Evolutionary conservation across 2,888 invertebrate species (phyloP).

Genomic region (Leucophenga montana): DNA sequence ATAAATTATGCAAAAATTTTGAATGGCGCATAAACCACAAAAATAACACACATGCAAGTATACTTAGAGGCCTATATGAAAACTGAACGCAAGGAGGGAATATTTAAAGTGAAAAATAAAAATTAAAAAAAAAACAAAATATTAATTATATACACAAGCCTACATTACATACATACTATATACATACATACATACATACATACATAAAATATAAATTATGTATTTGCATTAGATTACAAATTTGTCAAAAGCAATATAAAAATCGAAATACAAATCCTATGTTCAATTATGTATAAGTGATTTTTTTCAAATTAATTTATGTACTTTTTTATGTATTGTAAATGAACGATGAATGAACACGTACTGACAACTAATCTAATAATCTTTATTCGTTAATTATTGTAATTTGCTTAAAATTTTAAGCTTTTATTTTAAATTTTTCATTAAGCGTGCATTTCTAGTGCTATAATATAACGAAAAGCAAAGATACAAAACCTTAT

Average conservation of each 20-base stretch:
- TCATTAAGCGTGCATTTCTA: no score
- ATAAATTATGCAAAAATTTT: slow-evolving; percentile 26
- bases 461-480: no score
- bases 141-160: slow-evolving; percentile 11
- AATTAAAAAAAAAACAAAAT: no score
- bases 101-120: slow-evolving; percentile 23
- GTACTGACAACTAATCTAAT: slow-evolving; percentile 43
- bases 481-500: no score
- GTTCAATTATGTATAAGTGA: slow-evolving; percentile 14
- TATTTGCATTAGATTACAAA: slow-evolving; percentile 4
- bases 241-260: slow-evolving; percentile 15
- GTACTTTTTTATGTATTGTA: background rate
- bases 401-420: no score
- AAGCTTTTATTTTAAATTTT: no score
- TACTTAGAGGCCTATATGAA: slow-evolving; percentile 25
- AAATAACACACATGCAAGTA: slow-evolving; percentile 16
- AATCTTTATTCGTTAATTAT: background rate
- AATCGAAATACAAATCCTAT: slow-evolving; percentile 19
- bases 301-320: background rate
- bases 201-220: slow-evolving; percentile 29
- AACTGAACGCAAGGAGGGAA: slow-evolving; percentile 23
- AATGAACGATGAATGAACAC: no score
- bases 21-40: slow-evolving; percentile 32
- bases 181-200: slow-evolving; percentile 25
- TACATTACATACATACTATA: slow-evolving; percentile 4